Conservation (phyloP, 2,113 vertebrate species). For the Chionodraco myersi region DNA sequence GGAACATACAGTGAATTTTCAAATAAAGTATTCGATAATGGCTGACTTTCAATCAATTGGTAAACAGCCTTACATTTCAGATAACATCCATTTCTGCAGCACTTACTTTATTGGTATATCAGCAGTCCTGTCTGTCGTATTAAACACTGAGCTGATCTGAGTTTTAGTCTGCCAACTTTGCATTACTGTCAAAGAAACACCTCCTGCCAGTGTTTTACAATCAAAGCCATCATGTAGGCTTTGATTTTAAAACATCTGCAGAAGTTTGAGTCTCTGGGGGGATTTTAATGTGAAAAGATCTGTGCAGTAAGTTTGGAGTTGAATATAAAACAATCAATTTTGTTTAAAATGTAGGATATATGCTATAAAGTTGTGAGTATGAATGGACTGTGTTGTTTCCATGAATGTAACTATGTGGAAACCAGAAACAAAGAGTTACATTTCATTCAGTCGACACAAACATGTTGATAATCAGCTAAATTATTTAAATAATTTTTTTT, state of each 20-base stretch:
- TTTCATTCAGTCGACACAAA: no score
- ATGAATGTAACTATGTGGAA: no score
- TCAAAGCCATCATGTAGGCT: not conserved
- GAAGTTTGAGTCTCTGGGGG: no score
- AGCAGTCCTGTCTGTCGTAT: not conserved
- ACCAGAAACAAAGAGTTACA: no score
- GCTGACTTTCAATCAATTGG: not conserved
- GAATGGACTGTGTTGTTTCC: no score
- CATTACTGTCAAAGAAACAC: not conserved
- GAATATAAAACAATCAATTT: not conserved
- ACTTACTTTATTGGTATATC: no score
- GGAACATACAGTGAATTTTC: not conserved
- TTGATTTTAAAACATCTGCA: no score
- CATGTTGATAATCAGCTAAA: no score
- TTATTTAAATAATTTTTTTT: no score
- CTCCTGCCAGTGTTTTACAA: not conserved
- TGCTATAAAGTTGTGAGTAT: no score
- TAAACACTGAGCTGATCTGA: not conserved
- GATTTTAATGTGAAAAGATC: constrained; percentile 1
- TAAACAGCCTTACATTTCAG: not conserved
- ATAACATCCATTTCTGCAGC: not conserved
- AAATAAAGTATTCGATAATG: not conserved
- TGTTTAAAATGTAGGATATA: no score
- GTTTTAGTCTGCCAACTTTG: not conserved
- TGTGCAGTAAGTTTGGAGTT: not conserved